Conservation (phyloP, 2,113 vertebrate species). For the Leucopsar rothschildi region DNA sequence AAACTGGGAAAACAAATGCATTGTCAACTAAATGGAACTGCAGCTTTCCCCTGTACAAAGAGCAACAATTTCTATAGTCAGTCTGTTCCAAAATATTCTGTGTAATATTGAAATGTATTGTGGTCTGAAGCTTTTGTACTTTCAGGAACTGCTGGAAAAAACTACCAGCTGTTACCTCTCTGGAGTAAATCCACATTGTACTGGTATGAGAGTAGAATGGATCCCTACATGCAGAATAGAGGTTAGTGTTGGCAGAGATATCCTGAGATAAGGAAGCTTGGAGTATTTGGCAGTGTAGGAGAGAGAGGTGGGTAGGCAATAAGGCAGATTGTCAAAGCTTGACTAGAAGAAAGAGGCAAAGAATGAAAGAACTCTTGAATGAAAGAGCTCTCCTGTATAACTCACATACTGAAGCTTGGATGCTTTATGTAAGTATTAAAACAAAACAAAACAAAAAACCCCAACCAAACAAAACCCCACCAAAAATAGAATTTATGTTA, state of each 20-base stretch:
- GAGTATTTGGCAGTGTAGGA: background rate
- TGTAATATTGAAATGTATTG: background rate
- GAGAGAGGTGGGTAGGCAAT: background rate
- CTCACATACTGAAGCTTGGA: slow-evolving; percentile 83
- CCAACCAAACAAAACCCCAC: rapidly evolving
- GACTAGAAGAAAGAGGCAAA: slow-evolving; percentile 17
- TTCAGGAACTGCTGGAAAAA: background rate
- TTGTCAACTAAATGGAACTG: background rate
- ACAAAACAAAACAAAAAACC: background rate
- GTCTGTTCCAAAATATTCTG: background rate
- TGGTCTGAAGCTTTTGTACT: background rate
- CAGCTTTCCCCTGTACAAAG: background rate
- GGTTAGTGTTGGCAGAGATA: background rate
- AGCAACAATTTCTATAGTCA: background rate
- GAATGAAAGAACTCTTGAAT: slow-evolving; percentile 88
- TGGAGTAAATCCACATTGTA: background rate
- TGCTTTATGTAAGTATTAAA: slow-evolving; percentile 76
- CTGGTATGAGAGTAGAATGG: slow-evolving; percentile 16
- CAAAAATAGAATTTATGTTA: slow-evolving; percentile 74
- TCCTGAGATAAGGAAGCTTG: background rate
- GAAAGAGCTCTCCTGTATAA: slow-evolving; percentile 76
- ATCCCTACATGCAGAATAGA: slow-evolving; percentile 23
- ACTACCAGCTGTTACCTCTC: background rate
- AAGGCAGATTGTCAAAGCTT: background rate
- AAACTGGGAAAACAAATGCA: background rate